These are phyloP conservation scores for Drosophila bipectinata DNA, from an alignment of 1,140 invertebrate species.

Conservation along the genomic window DNA sequence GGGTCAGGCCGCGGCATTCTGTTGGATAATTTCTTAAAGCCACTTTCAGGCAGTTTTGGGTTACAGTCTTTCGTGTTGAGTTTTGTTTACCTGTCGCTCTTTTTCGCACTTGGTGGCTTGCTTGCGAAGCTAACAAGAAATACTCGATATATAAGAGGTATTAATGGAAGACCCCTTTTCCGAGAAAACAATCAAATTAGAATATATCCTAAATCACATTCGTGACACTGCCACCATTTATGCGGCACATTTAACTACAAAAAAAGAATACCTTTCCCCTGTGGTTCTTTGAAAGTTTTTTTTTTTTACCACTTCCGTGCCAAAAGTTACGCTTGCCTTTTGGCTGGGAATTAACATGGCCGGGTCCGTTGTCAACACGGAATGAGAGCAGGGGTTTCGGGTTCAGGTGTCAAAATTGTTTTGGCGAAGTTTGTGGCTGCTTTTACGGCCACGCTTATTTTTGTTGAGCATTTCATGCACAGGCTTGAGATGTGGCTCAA, in stretches of 20 bases:
- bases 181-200: conserved; percentile 10
- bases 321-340: conserved; percentile 10
- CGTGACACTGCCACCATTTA: neutral
- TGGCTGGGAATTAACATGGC: conserved; percentile 64
- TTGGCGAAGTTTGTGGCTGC: conserved; percentile 72
- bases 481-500: conserved; percentile 47
- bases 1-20: conserved; percentile 19
- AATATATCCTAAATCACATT: conserved; percentile 33
- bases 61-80: conserved; percentile 10
- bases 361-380: conserved; percentile 69
- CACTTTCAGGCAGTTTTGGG: conserved; percentile 4
- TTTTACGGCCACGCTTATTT: conserved; percentile 69
- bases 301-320: neutral
- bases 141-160: no score
- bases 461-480: conserved; percentile 59
- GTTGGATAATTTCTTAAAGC: conserved; percentile 26
- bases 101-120: neutral
- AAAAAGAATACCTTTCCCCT: conserved; percentile 2
- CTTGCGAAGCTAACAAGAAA: neutral
- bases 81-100: conserved; percentile 20
- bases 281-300: conserved; percentile 17
- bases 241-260: conserved; percentile 15
- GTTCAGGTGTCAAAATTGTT: conserved; percentile 77
- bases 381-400: conserved; percentile 44
- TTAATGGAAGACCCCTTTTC: no score